Evolutionary conservation across 2,888 invertebrate species (phyloP).

Genomic region (Balanococcus diminutus): DNA sequence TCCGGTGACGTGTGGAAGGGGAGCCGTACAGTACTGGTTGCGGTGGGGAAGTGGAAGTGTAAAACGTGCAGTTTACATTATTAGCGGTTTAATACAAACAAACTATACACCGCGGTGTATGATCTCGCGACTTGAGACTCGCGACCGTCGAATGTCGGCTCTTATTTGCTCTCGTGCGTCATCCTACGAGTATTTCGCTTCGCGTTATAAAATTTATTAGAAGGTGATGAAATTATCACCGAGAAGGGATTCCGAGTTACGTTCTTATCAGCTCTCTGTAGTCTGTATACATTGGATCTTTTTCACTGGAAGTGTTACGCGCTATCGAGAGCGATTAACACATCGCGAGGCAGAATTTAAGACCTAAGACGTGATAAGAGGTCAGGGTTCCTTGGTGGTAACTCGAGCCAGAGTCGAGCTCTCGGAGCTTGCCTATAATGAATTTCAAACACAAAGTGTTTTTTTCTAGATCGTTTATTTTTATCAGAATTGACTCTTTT

Average conservation of each 20-base stretch:
- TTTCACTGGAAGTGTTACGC: not conserved
- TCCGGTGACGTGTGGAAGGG: too few relatives aligned
- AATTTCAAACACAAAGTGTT: too few relatives aligned
- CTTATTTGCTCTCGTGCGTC: too few relatives aligned
- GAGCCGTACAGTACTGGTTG: too few relatives aligned
- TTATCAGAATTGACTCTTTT: too few relatives aligned
- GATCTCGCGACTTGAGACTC: too few relatives aligned
- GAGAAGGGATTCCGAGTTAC: not conserved
- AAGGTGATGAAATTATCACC: not conserved
- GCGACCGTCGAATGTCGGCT: not conserved
- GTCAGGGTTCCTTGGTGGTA: not conserved
- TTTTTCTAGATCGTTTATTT: too few relatives aligned
- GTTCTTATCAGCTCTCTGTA: not conserved
- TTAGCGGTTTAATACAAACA: too few relatives aligned
- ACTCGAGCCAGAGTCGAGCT: not conserved
- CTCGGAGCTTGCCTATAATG: too few relatives aligned
- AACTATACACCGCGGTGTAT: not conserved
- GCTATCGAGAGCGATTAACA: not conserved
- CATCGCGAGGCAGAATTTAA: not conserved
- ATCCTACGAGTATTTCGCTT: not conserved
- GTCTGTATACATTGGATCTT: not conserved
- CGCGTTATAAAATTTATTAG: too few relatives aligned
- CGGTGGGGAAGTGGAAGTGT: too few relatives aligned
- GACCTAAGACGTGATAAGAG: not conserved
- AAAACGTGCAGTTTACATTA: too few relatives aligned